A percentile compares a stretch with the other conserved stretches of the same genome.
These are phyloP conservation scores for Gallinago stenura DNA, from an alignment of 2,797 vertebrate genomes.

Conservation along the genomic window DNA sequence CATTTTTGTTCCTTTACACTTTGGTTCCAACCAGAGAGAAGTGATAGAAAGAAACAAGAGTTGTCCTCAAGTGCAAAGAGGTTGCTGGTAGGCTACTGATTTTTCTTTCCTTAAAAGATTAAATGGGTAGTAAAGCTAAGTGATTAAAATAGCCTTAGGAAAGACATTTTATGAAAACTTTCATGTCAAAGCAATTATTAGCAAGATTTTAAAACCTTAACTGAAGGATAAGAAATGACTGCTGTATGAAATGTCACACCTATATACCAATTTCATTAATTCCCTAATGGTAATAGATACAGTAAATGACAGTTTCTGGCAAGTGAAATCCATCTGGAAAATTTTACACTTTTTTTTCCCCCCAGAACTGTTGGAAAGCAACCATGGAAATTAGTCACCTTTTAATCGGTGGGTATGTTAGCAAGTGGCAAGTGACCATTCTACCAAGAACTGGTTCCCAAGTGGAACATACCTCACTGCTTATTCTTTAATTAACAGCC, in stretches of 20 bases:
- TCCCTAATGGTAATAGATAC: neutral
- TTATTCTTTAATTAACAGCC: conserved; percentile 80
- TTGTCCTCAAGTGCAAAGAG: neutral
- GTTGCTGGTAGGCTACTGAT: neutral
- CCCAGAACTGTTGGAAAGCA: conserved; percentile 60
- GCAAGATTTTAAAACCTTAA: conserved; percentile 23
- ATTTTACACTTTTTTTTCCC: conserved; percentile 14
- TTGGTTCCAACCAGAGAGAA: conserved; percentile 26
- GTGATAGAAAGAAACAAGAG: conserved; percentile 23
- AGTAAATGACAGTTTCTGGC: conserved; percentile 45
- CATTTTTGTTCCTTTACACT: neutral
- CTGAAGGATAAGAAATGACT: neutral
- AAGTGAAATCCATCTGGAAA: conserved; percentile 69
- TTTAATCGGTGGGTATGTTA: conserved; percentile 73
- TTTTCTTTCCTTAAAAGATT: conserved; percentile 7
- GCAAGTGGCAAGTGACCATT: conserved; percentile 81
- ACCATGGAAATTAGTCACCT: conserved; percentile 66
- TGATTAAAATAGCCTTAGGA: conserved; percentile 35
- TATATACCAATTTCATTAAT: conserved; percentile 21
- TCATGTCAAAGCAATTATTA: conserved; percentile 59
- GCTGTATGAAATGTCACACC: conserved; percentile 33
- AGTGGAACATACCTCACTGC: conserved; percentile 67
- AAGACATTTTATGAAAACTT: conserved; percentile 40
- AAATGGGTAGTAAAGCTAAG: neutral
- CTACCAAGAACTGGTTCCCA: conserved; percentile 72